Conservation (phyloP, 1,140 invertebrate genomes). For the Littorina saxatilis region DNA sequence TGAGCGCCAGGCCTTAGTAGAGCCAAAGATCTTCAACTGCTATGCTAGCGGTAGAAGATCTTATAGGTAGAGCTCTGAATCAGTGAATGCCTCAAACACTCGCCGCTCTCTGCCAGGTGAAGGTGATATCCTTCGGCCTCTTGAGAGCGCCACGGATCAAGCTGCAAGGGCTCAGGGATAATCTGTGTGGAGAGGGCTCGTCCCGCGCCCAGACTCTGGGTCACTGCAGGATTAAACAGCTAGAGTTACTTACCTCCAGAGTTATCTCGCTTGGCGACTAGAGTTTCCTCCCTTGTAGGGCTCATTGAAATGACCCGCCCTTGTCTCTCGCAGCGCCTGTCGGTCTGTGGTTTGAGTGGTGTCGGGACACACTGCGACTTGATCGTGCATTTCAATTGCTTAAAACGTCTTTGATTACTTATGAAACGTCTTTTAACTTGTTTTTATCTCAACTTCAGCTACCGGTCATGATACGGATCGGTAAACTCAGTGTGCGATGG, state of each 20-base stretch:
- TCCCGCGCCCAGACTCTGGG: background rate
- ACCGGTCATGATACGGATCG: conserved; percentile 3
- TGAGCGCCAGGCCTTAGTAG: too few species aligned
- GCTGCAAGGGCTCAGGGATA: too few species aligned
- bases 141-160: too few species aligned
- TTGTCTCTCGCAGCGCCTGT: conserved; percentile 8
- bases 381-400: conserved; percentile 8
- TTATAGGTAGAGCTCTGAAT: too few species aligned
- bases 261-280: too few species aligned
- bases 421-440: background rate
- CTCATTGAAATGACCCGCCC: conserved; percentile 16
- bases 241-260: background rate
- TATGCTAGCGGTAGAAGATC: too few species aligned
- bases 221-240: background rate
- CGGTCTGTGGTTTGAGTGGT: background rate
- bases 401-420: too few species aligned
- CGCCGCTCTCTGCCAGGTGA: too few species aligned
- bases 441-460: background rate
- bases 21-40: too few species aligned
- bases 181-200: background rate
- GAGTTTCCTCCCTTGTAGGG: background rate
- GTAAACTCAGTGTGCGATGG: too few species aligned
- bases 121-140: too few species aligned
- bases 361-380: background rate
- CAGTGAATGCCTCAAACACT: too few species aligned